Conservation (phyloP, 2,113 vertebrate genomes). For the Tichodroma muraria region DNA sequence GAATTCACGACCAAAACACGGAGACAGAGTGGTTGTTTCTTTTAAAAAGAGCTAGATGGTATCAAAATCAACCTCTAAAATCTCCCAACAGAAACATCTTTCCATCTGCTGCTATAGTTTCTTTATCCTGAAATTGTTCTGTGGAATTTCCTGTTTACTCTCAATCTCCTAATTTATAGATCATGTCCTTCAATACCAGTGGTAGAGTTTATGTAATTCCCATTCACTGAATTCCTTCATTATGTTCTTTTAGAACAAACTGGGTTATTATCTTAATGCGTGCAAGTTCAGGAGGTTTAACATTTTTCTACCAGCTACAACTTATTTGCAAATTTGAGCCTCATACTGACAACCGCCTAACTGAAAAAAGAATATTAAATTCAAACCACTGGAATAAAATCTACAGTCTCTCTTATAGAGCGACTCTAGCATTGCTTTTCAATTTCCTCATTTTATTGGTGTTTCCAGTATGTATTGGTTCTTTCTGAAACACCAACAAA, state of each 20-base stretch:
- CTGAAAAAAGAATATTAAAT: not conserved
- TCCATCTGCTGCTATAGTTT: constrained; percentile 61
- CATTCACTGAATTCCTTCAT: constrained; percentile 28
- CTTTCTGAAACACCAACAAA: not conserved
- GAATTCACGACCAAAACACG: not conserved
- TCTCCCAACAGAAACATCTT: constrained; percentile 49
- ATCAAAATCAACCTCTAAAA: constrained; percentile 34
- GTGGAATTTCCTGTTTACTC: constrained; percentile 70
- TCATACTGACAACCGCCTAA: not conserved
- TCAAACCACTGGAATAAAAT: not conserved
- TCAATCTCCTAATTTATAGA: constrained; percentile 64
- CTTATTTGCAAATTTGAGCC: not conserved
- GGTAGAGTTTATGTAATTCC: constrained; percentile 46
- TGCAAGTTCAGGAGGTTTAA: constrained; percentile 7
- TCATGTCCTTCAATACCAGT: constrained; percentile 31
- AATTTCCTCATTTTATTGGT: not conserved
- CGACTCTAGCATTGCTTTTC: not conserved
- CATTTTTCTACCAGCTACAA: not conserved
- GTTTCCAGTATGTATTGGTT: not conserved
- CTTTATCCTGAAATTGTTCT: constrained; percentile 67
- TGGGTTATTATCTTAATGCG: constrained; percentile 17
- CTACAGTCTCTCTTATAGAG: not conserved
- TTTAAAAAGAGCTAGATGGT: constrained; percentile 19
- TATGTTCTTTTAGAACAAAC: constrained; percentile 6
- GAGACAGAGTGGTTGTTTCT: not conserved